Evolutionary conservation across 2,113 vertebrate genomes (phyloP), one percentile per base, ranked within the genome.

Genomic region (Amazona vittata): DNA sequence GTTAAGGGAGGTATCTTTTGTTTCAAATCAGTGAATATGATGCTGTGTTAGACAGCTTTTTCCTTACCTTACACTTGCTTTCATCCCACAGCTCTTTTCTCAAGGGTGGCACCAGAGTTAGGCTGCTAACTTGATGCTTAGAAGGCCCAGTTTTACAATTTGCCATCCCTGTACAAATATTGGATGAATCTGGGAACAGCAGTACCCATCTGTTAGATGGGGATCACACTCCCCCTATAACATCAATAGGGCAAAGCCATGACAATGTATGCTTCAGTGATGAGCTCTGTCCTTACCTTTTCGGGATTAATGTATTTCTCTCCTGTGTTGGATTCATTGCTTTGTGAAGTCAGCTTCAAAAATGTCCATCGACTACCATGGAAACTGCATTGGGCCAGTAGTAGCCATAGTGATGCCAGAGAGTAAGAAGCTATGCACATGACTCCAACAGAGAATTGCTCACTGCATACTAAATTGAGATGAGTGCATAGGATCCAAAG

Each of bases 361-460:
- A 92, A 83, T 88, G 86, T 91, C 90, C 53, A 50, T 12, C 67
- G 71, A 93, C 85, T 95, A 12, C 90, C 78, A 88, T 69, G 85
- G 96, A 84, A 97, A 95, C 92, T 88, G 75, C 78, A 43, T 9
- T 88, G 75, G 90, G 53, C 82, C 75, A 87, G 75, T 16, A 87
- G 90, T 53, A 94, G 94, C 93, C 92, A 67, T 43, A 74, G 92
- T 8, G 96, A 94, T 75, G 46, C 29, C 85, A 96, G 85, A 90
- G 88, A 92, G 94, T 91, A 74, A 93, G 87, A 92, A 96, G 55
- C 71, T 80, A 77, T 64, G 75, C 70, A 62, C 47, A 29, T 67
- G 87, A 63, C 67, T 87, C 57, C 3, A 15, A 18, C 37, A 53
- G 49, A 87, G 69, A 85, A 83, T 20, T 91, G 82, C 70, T 91